Conservation (phyloP, 2,113 vertebrate genomes). For the Desmodus rotundus region DNA sequence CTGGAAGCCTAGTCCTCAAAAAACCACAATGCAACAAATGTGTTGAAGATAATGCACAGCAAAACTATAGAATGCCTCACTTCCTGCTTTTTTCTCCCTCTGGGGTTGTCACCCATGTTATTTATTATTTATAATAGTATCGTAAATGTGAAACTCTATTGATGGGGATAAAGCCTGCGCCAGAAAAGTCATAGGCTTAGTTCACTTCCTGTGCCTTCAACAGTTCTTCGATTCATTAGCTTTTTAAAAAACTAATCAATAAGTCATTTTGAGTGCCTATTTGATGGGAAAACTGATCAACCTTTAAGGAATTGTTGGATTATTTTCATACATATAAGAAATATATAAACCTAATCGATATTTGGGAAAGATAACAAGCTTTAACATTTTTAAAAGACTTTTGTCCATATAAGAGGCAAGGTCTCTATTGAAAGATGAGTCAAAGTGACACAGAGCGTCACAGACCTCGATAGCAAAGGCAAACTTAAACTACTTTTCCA, state of each 20-base stretch:
- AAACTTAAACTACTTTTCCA: not conserved
- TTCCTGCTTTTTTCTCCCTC: not conserved
- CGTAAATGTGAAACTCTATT: slow-evolving; percentile 47
- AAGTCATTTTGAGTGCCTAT: slow-evolving; percentile 37
- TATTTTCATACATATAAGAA: not conserved
- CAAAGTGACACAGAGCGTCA: not conserved
- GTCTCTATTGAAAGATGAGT: not conserved
- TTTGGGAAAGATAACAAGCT: not conserved
- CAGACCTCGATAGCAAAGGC: not conserved
- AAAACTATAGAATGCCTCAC: not conserved
- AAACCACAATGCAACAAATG: slow-evolving; percentile 21
- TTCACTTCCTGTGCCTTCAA: slow-evolving; percentile 60
- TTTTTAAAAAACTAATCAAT: slow-evolving; percentile 60
- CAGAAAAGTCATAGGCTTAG: slow-evolving; percentile 57
- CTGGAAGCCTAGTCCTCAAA: slow-evolving; percentile 26
- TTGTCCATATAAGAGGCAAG: not conserved
- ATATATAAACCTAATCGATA: not conserved
- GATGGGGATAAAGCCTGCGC: not conserved
- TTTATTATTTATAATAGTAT: slow-evolving; percentile 66
- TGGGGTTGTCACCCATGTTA: slow-evolving; percentile 34
- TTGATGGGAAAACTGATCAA: slow-evolving; percentile 41
- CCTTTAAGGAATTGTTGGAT: slow-evolving; percentile 36
- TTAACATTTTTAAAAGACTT: not conserved
- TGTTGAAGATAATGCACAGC: not conserved
- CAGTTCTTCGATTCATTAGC: slow-evolving; percentile 50